A percentile compares a stretch with the other conserved stretches of the same genome.
Evolutionary conservation across 2,113 vertebrate genomes (phyloP).

Genomic region (Origma solitaria): DNA sequence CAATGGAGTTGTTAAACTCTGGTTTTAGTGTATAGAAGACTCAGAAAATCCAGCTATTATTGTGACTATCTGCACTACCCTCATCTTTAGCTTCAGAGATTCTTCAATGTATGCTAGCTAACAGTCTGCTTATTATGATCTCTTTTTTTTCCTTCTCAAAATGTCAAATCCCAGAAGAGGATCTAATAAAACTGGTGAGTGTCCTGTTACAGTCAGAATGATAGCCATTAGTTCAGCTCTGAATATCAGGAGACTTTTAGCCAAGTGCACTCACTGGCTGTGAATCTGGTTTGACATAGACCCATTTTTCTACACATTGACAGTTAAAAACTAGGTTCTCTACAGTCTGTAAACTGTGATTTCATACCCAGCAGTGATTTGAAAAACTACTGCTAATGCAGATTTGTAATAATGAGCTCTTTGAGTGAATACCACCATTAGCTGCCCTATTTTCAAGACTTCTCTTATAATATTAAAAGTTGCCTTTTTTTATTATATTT

Average conservation of each 20-base stretch:
- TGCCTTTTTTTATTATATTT: neutral
- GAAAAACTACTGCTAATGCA: conserved; percentile 35
- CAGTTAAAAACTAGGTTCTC: neutral
- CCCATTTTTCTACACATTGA: neutral
- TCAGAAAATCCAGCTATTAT: neutral
- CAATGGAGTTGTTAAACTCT: neutral
- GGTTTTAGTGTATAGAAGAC: neutral
- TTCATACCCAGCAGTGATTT: neutral
- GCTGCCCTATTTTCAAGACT: neutral
- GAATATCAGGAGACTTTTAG: conserved; percentile 6
- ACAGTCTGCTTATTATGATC: neutral
- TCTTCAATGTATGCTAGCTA: neutral
- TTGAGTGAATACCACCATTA: conserved; percentile 9
- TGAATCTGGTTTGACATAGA: neutral
- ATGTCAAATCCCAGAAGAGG: neutral
- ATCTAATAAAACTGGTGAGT: neutral
- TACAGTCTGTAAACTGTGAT: conserved; percentile 2
- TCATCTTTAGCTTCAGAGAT: neutral
- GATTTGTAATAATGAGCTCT: conserved; percentile 22
- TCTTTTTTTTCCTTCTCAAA: neutral
- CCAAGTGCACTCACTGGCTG: neutral
- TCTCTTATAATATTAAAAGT: neutral
- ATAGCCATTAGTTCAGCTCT: conserved; percentile 18
- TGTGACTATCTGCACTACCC: neutral
- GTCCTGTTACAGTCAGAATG: neutral